Evolutionary conservation across 37 sponge, comb jelly and placozoan species (phyloP).

Genomic region (Spongia lamella): DNA sequence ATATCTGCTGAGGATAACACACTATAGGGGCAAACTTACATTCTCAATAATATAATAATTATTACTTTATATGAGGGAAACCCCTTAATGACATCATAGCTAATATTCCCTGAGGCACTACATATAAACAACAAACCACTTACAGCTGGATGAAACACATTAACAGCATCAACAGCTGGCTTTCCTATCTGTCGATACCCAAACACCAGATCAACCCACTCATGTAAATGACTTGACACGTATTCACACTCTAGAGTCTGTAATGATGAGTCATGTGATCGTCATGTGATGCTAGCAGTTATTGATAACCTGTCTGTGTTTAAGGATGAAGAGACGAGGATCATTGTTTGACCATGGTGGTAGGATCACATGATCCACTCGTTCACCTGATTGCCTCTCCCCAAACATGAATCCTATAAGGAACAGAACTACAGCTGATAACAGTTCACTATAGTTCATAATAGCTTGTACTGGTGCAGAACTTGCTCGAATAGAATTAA

Average conservation of each 20-base stretch:
- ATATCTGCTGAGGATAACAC: no score
- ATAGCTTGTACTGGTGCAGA: neutral
- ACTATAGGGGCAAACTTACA: no score
- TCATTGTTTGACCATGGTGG: slow-evolving; percentile 88
- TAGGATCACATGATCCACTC: slow-evolving; percentile 82
- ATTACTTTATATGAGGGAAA: no score
- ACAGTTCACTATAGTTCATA: neutral
- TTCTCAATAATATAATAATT: no score
- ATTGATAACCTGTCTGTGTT: slow-evolving; percentile 80
- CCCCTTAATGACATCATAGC: neutral
- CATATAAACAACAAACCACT: no score
- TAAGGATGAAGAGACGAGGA: slow-evolving; percentile 83
- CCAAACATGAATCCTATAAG: slow-evolving; percentile 84
- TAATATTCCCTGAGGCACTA: neutral
- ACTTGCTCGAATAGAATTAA: neutral
- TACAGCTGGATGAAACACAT: slow-evolving; percentile 97
- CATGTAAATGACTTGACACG: slow-evolving; percentile 90
- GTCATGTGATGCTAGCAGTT: no score
- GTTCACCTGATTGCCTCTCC: slow-evolving; percentile 79
- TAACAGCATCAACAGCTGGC: slow-evolving; percentile 89
- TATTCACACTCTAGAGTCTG: slow-evolving; percentile 93
- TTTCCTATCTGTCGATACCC: slow-evolving; percentile 93
- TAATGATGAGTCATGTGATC: neutral
- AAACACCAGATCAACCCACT: slow-evolving; percentile 98
- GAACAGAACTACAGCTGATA: neutral